Conservation (phyloP, 2,888 invertebrate species). For the Mimachlamys varia region DNA sequence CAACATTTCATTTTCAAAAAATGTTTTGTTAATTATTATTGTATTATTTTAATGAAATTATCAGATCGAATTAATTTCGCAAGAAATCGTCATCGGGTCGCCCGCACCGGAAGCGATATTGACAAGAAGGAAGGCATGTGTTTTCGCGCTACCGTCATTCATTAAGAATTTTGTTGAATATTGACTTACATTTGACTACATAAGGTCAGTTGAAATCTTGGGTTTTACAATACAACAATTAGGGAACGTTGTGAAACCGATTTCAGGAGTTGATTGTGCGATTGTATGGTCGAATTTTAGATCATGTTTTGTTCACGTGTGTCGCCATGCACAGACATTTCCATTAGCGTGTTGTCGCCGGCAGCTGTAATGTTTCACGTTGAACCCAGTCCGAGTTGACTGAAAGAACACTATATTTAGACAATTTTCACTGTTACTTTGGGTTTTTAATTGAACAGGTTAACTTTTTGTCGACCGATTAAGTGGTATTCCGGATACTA, state of each 20-base stretch:
- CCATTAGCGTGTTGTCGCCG: neutral
- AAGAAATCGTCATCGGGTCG: neutral
- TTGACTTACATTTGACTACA: slow-evolving; percentile 23
- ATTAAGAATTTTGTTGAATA: neutral
- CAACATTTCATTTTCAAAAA: neutral
- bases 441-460: neutral
- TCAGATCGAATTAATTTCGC: neutral
- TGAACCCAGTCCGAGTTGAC: neutral
- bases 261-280: neutral
- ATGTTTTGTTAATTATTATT: neutral
- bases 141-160: slow-evolving; percentile 17
- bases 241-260: neutral
- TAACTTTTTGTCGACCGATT: neutral
- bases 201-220: neutral
- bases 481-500: neutral
- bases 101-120: neutral
- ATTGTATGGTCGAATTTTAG: neutral
- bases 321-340: slow-evolving; percentile 22
- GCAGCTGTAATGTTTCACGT: neutral
- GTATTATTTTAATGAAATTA: neutral
- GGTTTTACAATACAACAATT: neutral
- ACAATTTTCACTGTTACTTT: neutral
- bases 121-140: slow-evolving; percentile 4
- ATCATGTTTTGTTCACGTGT: neutral
- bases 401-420: neutral